phyloP scores from a whole-genome alignment of 1,140 invertebrate genomes.

The Sycophaga agraensis region DNA sequence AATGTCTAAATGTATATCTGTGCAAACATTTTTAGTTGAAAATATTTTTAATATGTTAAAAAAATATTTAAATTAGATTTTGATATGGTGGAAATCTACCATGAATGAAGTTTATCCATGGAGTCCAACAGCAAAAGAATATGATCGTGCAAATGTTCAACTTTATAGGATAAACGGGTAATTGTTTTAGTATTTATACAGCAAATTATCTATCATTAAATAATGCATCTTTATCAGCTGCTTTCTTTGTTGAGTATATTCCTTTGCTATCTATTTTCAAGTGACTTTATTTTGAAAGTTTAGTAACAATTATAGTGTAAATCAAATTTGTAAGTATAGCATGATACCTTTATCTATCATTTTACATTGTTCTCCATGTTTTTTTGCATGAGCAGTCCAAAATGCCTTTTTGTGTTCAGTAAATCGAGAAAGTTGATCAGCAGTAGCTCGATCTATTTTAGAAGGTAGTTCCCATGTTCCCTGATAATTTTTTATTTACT shows the following conservation, averaged over 20 bases:
- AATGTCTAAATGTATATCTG: constrained; percentile 9
- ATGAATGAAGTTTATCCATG: constrained; percentile 82
- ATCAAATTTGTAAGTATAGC: no score
- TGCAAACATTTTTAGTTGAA: constrained; percentile 9
- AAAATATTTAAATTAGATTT: constrained; percentile 50
- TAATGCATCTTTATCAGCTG: no score
- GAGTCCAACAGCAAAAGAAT: constrained; percentile 76
- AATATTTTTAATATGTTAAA: constrained; percentile 17
- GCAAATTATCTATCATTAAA: no score
- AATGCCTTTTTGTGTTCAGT: constrained; percentile 30
- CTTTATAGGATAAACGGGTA: constrained; percentile 65
- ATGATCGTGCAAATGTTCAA: constrained; percentile 78
- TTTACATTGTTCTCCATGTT: constrained; percentile 18
- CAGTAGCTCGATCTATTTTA: constrained; percentile 36
- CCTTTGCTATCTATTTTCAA: no score
- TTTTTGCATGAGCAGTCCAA: constrained; percentile 32
- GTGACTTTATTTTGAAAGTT: no score
- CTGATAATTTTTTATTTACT: constrained; percentile 20
- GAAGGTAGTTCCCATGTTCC: constrained; percentile 42
- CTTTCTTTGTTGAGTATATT: no score
- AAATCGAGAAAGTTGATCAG: constrained; percentile 36
- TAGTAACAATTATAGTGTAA: no score
- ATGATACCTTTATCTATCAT: no score
- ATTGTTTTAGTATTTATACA: no score
- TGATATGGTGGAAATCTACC: constrained; percentile 76